Evolutionary conservation across 2,113 vertebrate species (phyloP), one percentile per base, ranked within the genome.

Genomic region (Periophthalmus modestus): DNA sequence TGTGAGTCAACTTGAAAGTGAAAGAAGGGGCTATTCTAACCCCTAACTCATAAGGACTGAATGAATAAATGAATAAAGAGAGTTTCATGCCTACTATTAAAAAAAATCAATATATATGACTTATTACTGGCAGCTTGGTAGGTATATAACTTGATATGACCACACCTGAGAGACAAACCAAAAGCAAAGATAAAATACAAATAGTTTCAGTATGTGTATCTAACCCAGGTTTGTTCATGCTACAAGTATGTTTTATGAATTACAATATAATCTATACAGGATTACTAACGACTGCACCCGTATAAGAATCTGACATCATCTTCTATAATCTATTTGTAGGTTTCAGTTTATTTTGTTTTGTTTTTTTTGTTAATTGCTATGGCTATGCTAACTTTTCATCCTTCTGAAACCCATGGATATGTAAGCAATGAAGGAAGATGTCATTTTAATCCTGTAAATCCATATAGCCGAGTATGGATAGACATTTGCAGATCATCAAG

Each of bases 401-500:
- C 10, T 43, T 43, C 39, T 43, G 9, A 43, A 43, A 43, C 39
- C 39, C 9, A 55, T 1, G 5, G 5, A 52, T 16, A 52, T 18
- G 15, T 10, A 55, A n/a, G 9, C 52, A 2, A 21, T 21, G 52
- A 55, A n/a, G 52, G 52, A 54, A 16, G 48, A 18, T 21, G 52
- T 55, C n/a, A 55, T 55, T n/a, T 21, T 9, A 55, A 43, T 18
- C 34, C 23, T 28, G 24, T 59, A 59, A 59, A 28, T 39, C 62
- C 19, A 11, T 43, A 12, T 36, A 13, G 18, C 11, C 5, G 5
- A 47, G 18, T 24, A 55, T 33, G 43, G 65, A 58, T 36, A 68
- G 54, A 75, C 33, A 33, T 24, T 74, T 78, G 24, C 75, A 71
- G 68, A 18, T 52, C 14, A 72, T 66, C 18, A 69, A 71, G 78